Evolutionary conservation across 1,140 invertebrate genomes (phyloP).

Genomic region (Zaprionus ghesquierei): DNA sequence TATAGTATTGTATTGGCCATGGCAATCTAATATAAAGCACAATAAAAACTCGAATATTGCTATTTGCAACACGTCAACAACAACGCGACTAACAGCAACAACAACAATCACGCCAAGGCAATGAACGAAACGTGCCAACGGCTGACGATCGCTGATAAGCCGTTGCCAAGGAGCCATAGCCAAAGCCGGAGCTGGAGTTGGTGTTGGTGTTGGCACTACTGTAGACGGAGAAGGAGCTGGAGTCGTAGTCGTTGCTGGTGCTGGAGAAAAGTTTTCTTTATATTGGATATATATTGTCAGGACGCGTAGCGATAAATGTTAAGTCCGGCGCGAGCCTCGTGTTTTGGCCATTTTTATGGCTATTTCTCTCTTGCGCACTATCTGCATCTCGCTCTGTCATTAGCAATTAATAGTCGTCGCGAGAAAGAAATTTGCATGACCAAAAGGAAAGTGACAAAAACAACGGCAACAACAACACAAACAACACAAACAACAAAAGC

Average conservation of each 20-base stretch:
- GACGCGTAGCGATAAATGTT: conserved; percentile 37
- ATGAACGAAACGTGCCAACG: conserved; percentile 79
- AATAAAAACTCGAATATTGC: conserved; percentile 78
- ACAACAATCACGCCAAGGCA: conserved; percentile 64
- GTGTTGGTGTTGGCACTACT: too few relatives aligned
- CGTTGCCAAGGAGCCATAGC: conserved; percentile 40
- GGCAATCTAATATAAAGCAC: conserved; percentile 79
- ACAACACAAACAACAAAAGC: conserved; percentile 6
- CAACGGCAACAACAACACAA: conserved; percentile 5
- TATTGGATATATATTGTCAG: conserved; percentile 16
- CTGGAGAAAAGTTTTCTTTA: conserved; percentile 4
- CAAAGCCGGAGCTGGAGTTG: conserved; percentile 2
- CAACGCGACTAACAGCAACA: conserved; percentile 29
- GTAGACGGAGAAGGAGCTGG: conserved; percentile 6
- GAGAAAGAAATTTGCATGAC: conserved; percentile 78
- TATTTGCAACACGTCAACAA: conserved; percentile 77
- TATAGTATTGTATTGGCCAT: conserved; percentile 64
- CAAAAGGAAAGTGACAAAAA: conserved; percentile 78
- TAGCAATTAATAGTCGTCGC: conserved; percentile 77
- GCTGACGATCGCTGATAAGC: conserved; percentile 72
- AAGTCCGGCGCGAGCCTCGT: conserved; percentile 15
- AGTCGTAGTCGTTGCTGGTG: neutral
- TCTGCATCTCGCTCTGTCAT: conserved; percentile 54
- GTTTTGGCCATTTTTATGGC: conserved; percentile 76
- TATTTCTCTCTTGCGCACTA: conserved; percentile 46